These are phyloP conservation scores for Atractosteus spatula DNA, from an alignment of 2,113 vertebrate species.

Conservation along the genomic window DNA sequence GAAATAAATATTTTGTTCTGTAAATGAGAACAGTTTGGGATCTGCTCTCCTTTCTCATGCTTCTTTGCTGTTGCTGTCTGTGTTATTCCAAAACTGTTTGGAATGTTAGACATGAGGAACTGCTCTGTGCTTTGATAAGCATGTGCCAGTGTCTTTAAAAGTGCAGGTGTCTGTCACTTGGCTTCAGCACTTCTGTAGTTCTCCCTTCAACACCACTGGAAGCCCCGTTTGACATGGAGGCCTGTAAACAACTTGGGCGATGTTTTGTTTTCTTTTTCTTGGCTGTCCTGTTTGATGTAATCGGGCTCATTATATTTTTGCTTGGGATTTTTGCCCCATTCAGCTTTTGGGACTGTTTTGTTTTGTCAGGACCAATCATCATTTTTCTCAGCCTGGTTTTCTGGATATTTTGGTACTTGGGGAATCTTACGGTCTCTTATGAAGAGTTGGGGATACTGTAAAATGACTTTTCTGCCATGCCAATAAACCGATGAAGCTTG, in stretches of 20 bases:
- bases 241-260: conserved; percentile 31
- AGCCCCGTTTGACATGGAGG: conserved; percentile 33
- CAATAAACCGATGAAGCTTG: too few species aligned
- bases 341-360: conserved; percentile 81
- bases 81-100: too few species aligned
- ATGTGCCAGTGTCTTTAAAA: too few species aligned
- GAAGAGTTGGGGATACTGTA: conserved; percentile 46
- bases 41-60: too few species aligned
- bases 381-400: conserved; percentile 78
- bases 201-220: background rate
- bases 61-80: too few species aligned
- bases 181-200: too few species aligned
- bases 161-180: too few species aligned
- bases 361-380: conserved; percentile 73
- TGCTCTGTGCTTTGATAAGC: too few species aligned
- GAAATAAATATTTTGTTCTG: too few species aligned
- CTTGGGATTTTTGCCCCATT: conserved; percentile 69
- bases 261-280: conserved; percentile 49
- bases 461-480: too few species aligned
- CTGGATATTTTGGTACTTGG: conserved; percentile 84
- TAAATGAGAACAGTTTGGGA: too few species aligned
- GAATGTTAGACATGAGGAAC: too few species aligned
- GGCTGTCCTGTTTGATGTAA: conserved; percentile 63
- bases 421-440: conserved; percentile 66
- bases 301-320: conserved; percentile 70